Evolutionary conservation across 2,888 invertebrate species (phyloP), one percentile per base, ranked within the genome.

Genomic region (Xiphydria camelus): DNA sequence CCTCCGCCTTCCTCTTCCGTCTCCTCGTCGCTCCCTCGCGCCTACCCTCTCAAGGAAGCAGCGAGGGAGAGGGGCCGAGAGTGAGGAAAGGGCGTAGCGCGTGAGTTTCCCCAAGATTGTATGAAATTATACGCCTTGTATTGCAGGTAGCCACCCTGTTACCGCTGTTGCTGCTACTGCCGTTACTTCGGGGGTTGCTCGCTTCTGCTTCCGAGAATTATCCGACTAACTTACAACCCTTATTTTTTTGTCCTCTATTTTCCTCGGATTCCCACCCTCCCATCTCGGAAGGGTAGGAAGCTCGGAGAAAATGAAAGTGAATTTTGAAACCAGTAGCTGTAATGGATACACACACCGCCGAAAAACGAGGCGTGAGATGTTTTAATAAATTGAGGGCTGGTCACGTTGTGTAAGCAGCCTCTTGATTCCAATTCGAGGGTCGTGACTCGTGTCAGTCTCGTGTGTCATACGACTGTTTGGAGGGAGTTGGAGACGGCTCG

Each of bases 111-210:
- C 54, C 62, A 62, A 68, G 64, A 70, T 66, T 64, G 61, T 66
- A 63, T 61, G 63, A 69, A 67, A 64, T 69, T 70, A 63, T 62
- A 64, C 59, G 61, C 51, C 61, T 61, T 65, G 61, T 64, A 62
- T 59, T 57, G 61, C 61, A 61, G 56, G 51, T 66, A 55, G 45
- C 46, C 50, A 39, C 22, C 37, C 45, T 40, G 44, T n/a, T 40
- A 36, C 29, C 41, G 37, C 29, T 23, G 31, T n/a, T n/a, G n/a
- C n/a, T 18, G 12, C 23, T 21, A 22, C 38, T 40, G 10, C 26
- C 31, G 21, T 33, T 41, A 22, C 31, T 20, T 33, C 29, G n/a
- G n/a, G n/a, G n/a, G n/a, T n/a, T n/a, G n/a, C 22, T 7, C 31
- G 38, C 53, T 55, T 53, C 50, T 53, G 53, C 57, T 55, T 57